These are phyloP conservation scores for Crocidura indochinensis DNA, from an alignment of 2,797 vertebrate genomes.

Conservation along the genomic window DNA sequence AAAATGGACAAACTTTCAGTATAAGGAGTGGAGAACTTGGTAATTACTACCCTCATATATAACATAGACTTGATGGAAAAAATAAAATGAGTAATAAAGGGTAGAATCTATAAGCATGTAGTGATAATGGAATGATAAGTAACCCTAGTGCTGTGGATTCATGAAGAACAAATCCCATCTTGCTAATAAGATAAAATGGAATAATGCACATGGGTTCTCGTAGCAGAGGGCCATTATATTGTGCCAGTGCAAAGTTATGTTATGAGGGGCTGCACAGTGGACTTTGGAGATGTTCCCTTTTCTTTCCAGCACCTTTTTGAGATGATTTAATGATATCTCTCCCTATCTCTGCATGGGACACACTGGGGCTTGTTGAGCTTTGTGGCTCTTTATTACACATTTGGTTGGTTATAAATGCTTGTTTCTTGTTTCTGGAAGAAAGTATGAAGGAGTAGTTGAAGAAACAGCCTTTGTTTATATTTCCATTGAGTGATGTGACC, in stretches of 20 bases:
- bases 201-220: constrained; percentile 2
- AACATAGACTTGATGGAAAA: constrained; percentile 71
- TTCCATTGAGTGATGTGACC: not conserved
- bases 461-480: not conserved
- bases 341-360: not conserved
- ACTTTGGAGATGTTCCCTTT: not conserved
- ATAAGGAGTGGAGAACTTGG: constrained; percentile 57
- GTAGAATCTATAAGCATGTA: constrained; percentile 67
- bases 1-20: constrained; percentile 49
- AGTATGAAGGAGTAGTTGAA: not conserved
- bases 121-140: constrained; percentile 58
- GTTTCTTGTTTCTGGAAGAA: constrained; percentile 11
- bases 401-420: constrained; percentile 14
- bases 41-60: constrained; percentile 53
- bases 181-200: constrained; percentile 66
- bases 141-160: not conserved
- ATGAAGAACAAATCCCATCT: constrained; percentile 61
- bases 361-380: not conserved
- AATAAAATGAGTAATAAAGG: constrained; percentile 73
- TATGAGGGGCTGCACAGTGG: not conserved
- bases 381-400: constrained; percentile 25
- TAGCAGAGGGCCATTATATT: not conserved
- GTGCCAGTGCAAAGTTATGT: constrained; percentile 1
- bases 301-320: not conserved
- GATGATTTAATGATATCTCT: not conserved